Conservation (phyloP, 2,113 vertebrate species). For the Melanocharis versteri region DNA sequence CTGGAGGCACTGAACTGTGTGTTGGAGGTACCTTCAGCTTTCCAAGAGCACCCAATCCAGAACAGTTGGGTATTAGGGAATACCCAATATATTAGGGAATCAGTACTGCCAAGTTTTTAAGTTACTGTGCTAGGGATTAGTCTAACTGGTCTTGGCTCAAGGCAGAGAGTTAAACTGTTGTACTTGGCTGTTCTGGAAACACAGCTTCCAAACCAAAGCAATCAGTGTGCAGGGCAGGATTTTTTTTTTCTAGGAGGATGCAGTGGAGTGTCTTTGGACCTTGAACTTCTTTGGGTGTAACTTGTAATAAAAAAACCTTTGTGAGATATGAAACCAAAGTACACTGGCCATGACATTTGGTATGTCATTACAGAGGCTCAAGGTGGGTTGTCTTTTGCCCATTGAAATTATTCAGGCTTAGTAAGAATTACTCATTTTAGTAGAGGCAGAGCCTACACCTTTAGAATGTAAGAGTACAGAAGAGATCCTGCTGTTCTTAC, state of each 20-base stretch:
- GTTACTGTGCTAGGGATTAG: background rate
- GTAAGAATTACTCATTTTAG: background rate
- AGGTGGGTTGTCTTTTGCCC: background rate
- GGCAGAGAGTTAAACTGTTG: background rate
- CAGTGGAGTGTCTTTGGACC: background rate
- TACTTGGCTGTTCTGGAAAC: background rate
- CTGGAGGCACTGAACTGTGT: background rate
- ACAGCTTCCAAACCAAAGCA: background rate
- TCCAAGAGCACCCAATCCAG: background rate
- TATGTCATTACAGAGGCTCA: background rate
- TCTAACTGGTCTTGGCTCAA: background rate
- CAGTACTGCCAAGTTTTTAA: background rate
- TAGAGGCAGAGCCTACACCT: background rate
- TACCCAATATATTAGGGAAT: background rate
- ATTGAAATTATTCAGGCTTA: background rate
- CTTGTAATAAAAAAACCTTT: background rate
- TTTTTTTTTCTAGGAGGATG: background rate
- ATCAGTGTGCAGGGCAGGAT: background rate
- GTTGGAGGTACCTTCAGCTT: background rate
- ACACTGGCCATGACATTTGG: background rate
- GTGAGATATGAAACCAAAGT: background rate
- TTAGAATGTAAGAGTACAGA: background rate
- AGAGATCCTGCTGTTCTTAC: background rate
- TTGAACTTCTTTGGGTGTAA: conserved; percentile 28
- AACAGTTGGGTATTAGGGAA: background rate